A percentile compares a stretch with the other conserved stretches of the same genome.
Conservation (phyloP, 2,797 vertebrate species). For the Perodicticus potto region DNA sequence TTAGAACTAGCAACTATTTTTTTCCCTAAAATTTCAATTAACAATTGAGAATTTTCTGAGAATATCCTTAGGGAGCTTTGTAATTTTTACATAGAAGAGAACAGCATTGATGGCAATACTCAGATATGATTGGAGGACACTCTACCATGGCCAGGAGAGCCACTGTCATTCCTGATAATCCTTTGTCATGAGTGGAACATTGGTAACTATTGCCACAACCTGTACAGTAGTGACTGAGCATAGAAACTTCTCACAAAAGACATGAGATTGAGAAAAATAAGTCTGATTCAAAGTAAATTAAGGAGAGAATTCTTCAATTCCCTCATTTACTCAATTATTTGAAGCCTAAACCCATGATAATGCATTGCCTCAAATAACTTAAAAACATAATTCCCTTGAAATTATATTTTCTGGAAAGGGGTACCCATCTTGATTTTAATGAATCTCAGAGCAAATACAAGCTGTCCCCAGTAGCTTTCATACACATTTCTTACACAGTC, state of each 20-base stretch:
- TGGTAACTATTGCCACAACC: neutral
- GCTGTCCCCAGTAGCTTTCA: neutral
- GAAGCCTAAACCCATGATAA: neutral
- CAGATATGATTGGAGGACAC: neutral
- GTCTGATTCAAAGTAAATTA: neutral
- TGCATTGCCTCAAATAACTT: neutral
- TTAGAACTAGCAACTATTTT: neutral
- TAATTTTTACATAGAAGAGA: neutral
- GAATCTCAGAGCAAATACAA: constrained; percentile 52
- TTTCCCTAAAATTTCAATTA: neutral
- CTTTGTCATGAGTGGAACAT: neutral
- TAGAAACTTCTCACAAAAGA: neutral
- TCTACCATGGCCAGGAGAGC: neutral
- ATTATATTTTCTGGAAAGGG: constrained; percentile 34
- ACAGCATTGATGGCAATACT: neutral
- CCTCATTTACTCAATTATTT: neutral
- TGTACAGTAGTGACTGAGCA: neutral
- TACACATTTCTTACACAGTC: neutral
- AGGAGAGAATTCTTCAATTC: constrained; percentile 29
- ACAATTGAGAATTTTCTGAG: neutral
- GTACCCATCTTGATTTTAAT: constrained; percentile 52
- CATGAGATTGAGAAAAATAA: neutral
- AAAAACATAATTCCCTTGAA: constrained; percentile 43
- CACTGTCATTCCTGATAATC: neutral
- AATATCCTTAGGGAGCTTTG: neutral